These are phyloP conservation scores for Caenorhabditis panamensis DNA, from an alignment of 2,888 invertebrate species.

Conservation along the genomic window DNA sequence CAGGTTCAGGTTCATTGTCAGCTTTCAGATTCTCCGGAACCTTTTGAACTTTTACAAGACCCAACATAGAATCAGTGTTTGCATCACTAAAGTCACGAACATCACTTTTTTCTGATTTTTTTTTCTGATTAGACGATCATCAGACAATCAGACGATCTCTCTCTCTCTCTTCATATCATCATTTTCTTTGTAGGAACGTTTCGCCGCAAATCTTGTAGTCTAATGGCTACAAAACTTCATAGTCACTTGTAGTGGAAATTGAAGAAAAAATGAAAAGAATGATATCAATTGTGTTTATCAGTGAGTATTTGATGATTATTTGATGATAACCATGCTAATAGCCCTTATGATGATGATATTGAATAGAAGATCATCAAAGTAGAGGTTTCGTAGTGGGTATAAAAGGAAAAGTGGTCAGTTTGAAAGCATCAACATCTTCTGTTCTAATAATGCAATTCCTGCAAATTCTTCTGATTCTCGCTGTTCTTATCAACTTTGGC, in stretches of 20 bases:
- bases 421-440: background rate
- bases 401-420: slow-evolving; percentile 15
- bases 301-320: slow-evolving; percentile 15
- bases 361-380: slow-evolving; percentile 41
- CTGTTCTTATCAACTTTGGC: background rate
- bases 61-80: too few relatives aligned
- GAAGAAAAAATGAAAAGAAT: background rate
- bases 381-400: slow-evolving; percentile 12
- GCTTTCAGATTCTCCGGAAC: too few relatives aligned
- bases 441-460: slow-evolving; percentile 21
- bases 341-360: slow-evolving; percentile 19
- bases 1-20: too few relatives aligned
- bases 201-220: background rate
- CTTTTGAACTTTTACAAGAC: too few relatives aligned
- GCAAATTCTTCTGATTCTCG: slow-evolving; percentile 6
- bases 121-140: too few relatives aligned
- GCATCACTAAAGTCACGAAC: too few relatives aligned
- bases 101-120: too few relatives aligned
- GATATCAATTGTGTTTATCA: slow-evolving; percentile 31
- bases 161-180: background rate
- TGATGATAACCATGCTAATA: background rate
- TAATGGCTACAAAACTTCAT: slow-evolving; percentile 11
- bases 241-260: background rate
- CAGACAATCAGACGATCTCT: too few relatives aligned
- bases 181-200: background rate